Evolutionary conservation across 2,113 vertebrate genomes (phyloP), one percentile per base, ranked within the genome.

Genomic region (Percopsis transmontana): DNA sequence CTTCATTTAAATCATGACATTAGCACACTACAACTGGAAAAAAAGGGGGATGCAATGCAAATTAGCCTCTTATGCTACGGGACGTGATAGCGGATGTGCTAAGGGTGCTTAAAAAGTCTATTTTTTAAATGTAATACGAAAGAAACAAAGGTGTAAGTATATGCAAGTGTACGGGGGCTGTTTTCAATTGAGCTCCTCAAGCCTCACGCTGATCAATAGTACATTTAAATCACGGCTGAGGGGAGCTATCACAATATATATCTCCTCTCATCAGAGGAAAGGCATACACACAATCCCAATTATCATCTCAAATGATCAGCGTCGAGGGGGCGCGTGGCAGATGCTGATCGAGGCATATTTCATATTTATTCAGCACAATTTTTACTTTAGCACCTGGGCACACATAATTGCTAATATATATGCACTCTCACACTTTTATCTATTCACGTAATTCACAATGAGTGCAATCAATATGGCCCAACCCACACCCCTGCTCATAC

Each of bases 1-100:
- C 92, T 93, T 93, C 92, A 93, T 93, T 93, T 93, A 93, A 93
- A 93, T 93, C 92, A 90, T 91, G 92, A 91, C 92, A 93, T 93
- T 93, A 93, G 88, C 91, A 91, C 91, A 89, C 89, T 81, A 88
- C 85, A 81, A 88, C 77, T 81, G 81, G 80, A 81, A 88, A 86
- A 89, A 86, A 81, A 62, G 59, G 64, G 67, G 71, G 33, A 82
- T 82, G 78, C 71, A 87, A 85, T 45, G 85, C 75, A 83, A 80
- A 87, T 51, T 58, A 62, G 76, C 55, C 47, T 81, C 58, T 62
- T 58, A 55, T 70, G 68, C 68, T 74, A 69, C 79, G 56, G 48
- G 16, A 55, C 58, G 75, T n/a, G 62, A 58, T 23, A 70, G 66
- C 48, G n/a, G 57, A 48, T 58, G 55, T 74, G 77, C 69, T 81